Evolutionary conservation across 2,797 vertebrate species (phyloP), one percentile per base, ranked within the genome.

Genomic region (Phataginus tricuspis): DNA sequence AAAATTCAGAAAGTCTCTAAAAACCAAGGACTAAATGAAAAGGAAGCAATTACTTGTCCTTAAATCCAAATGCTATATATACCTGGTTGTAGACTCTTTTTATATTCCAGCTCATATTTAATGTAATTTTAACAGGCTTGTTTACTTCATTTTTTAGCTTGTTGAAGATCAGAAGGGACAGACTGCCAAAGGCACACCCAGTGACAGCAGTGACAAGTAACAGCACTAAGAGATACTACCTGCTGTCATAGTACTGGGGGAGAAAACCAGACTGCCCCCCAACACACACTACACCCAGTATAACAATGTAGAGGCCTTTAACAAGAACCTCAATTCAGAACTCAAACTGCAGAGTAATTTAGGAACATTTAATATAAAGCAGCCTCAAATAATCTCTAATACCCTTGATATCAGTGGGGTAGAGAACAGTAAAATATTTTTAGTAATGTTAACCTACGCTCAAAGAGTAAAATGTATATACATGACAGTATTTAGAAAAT

Each of bases 131-230:
- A 95, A 95, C 27, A 93, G 59, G 37, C 6, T 63, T 96, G n/a
- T 88, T 97, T 89, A 79, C 16, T 92, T 95, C n/a, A 64, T 94
- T 96, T 96, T 94, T 29, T 80, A 69, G 77, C 19, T 92, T 80
- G 88, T 16, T 88, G 45, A 93, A 51, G 55, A 89, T 61, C 29
- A 88, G 59, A 86, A 91, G 53, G 55, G 31, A 25, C 1, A 93
- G 71, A 69, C 15, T 45, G 83, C 37, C 90, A 69, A 93, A 82
- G 68, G 57, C 42, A 71, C 51, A 71, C 14, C 37, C 77, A 77
- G 57, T 4, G 45, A 82, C 6, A 25, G 15, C 37, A 57, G 37
- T 85, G 34, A 90, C n/a, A 90, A 85, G 25, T 57, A 55, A 91
- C 0, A 69, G 49, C 34, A 42, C 37, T 37, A 64, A 84, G 39